Evolutionary conservation across 1,140 invertebrate species (phyloP), one percentile per base, ranked within the genome.

Genomic region (Macrocentrus cingulum): DNA sequence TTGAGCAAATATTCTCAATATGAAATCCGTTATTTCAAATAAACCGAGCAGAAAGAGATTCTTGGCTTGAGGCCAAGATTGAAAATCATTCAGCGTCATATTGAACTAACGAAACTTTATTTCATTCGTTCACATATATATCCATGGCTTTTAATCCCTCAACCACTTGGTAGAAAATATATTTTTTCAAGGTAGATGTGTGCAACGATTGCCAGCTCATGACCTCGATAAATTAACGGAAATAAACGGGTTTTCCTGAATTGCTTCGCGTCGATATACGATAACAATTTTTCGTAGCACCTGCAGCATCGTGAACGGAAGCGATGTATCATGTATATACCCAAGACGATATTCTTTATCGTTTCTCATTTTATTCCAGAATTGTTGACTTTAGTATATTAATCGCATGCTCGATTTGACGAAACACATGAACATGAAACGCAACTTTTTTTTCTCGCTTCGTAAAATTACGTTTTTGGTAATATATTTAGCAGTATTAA

Each of bases 1-100:
- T 42, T n/a, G 15, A 42, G 41, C 18, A 62, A 68, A 69, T n/a
- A n/a, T 69, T 70, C 65, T 67, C 68, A 63, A 67, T 69, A 68
- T 65, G 60, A 64, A 64, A 63, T 66, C 60, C 60, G 68, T 71
- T 70, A 67, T 72, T 71, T 72, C 63, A 64, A 66, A 68, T 67
- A 67, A 72, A 67, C 60, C 60, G 62, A 57, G 22, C 32, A 61
- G 60, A 71, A 66, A 64, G 46, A 51, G 60, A 23, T n/a, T 42
- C 20, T 64, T 72, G 70, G 70, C 64, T 1, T 1, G 15, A 15
- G 9, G 59, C 68, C 69, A 71, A 42, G 18, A 64, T 71, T 66
- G 64, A 46, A 66, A 70, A 70, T 71, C 64, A 65, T 71, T 70
- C 62, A 60, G 34, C 51, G 42, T 65, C 65, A 65, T 71, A 71